Conservation (phyloP, 2,888 invertebrate species). For the Deilephila porcellus region DNA sequence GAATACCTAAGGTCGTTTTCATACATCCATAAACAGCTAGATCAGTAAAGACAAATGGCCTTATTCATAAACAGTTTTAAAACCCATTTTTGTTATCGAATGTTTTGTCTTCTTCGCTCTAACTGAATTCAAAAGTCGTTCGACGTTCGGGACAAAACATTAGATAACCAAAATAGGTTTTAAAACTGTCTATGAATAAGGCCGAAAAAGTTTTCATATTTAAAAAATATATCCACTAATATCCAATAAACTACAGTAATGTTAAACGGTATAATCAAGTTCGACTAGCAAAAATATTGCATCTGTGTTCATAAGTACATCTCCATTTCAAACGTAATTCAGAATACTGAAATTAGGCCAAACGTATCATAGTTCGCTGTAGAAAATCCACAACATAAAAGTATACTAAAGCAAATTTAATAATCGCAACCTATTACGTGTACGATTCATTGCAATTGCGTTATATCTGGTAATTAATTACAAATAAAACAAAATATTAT, state of each 20-base stretch:
- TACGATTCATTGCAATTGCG: no score
- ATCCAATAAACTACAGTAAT: slow-evolving; percentile 20
- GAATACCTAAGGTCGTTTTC: neutral
- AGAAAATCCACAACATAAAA: slow-evolving; percentile 13
- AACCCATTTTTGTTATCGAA: no score
- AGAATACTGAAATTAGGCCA: slow-evolving; percentile 42
- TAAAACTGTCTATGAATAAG: no score
- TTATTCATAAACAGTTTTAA: no score
- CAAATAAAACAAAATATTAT: no score
- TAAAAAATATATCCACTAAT: slow-evolving; percentile 28
- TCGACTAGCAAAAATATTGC: slow-evolving; percentile 53
- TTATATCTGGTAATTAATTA: no score
- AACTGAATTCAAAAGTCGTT: no score
- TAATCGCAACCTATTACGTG: neutral
- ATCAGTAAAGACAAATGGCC: neutral
- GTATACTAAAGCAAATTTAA: neutral
- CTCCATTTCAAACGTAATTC: slow-evolving; percentile 4
- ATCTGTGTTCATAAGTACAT: slow-evolving; percentile 43
- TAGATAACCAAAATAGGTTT: no score
- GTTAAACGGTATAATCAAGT: slow-evolving; percentile 29
- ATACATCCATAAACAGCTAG: neutral
- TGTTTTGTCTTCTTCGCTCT: no score
- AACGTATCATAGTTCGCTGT: slow-evolving; percentile 27
- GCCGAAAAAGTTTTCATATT: neutral
- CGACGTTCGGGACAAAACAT: no score